A percentile compares a stretch with the other conserved stretches of the same genome.
Evolutionary conservation across 2,888 invertebrate genomes (phyloP).

Genomic region (Pheosia tremula): DNA sequence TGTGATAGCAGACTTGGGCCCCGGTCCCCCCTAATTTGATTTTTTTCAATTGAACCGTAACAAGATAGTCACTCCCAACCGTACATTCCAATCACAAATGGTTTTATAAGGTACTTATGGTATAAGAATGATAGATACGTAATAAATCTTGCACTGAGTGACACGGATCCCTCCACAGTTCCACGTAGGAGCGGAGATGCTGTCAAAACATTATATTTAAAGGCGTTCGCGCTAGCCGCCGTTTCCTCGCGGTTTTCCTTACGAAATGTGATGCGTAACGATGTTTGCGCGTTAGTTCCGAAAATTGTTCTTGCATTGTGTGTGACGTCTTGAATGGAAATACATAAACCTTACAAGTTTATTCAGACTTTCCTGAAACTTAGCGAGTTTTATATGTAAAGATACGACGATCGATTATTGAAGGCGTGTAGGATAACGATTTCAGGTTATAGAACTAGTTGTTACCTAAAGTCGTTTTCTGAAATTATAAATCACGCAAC

Average conservation of each 20-base stretch:
- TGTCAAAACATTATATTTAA: conserved; percentile 35
- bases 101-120: too few species aligned
- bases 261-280: conserved; percentile 8
- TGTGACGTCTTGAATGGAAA: conserved; percentile 8
- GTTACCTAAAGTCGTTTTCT: too few species aligned
- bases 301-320: conserved; percentile 15
- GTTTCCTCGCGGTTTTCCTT: conserved; percentile 32
- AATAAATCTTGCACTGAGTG: conserved; percentile 8
- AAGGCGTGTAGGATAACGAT: too few species aligned
- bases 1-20: too few species aligned
- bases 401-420: too few species aligned
- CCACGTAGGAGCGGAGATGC: conserved; percentile 23
- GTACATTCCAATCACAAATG: too few species aligned
- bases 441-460: too few species aligned
- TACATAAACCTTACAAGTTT: neutral
- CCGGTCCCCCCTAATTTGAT: too few species aligned
- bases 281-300: conserved; percentile 27
- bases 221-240: conserved; percentile 28
- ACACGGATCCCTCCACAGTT: conserved; percentile 19
- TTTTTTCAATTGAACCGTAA: too few species aligned
- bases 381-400: too few species aligned
- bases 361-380: neutral
- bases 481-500: too few species aligned
- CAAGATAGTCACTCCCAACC: too few species aligned
- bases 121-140: neutral